A percentile compares a stretch with the other conserved stretches of the same genome.
Evolutionary conservation across 2,797 vertebrate species (phyloP).

Genomic region (Parauchenoglanis punctatus): DNA sequence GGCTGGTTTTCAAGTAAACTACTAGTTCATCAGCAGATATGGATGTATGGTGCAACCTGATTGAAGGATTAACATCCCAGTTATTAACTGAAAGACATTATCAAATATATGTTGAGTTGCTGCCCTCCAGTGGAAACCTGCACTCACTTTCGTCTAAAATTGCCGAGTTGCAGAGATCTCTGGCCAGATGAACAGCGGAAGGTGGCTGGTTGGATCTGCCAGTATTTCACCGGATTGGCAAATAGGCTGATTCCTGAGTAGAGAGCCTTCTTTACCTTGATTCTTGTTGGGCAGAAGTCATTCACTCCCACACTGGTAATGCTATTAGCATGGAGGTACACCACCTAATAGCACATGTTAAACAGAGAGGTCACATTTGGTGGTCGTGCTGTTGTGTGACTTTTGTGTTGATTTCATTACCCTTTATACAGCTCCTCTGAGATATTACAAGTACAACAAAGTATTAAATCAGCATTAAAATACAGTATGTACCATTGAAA

Average conservation of each 20-base stretch:
- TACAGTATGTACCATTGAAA: neutral
- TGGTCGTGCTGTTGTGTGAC: neutral
- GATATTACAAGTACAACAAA: neutral
- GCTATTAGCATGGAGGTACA: constrained; percentile 92
- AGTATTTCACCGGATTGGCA: constrained; percentile 92
- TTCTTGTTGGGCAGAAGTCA: constrained; percentile 88
- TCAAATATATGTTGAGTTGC: constrained; percentile 32
- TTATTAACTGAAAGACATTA: constrained; percentile 4
- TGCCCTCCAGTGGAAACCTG: constrained; percentile 46
- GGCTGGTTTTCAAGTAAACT: constrained; percentile 45
- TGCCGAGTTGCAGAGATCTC: constrained; percentile 90
- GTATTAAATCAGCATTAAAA: neutral
- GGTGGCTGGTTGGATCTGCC: constrained; percentile 90
- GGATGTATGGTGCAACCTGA: constrained; percentile 24
- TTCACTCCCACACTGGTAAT: constrained; percentile 89
- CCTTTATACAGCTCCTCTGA: neutral
- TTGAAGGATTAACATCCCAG: neutral
- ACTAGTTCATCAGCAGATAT: constrained; percentile 38
- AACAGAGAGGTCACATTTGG: neutral
- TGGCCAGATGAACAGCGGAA: constrained; percentile 89
- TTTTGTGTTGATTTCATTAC: neutral
- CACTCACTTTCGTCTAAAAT: constrained; percentile 81
- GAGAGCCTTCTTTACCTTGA: constrained; percentile 83
- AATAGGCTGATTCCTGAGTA: constrained; percentile 95
- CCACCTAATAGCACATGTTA: constrained; percentile 75